phyloP scores from a whole-genome alignment of 2,888 invertebrate species.

The Cantharis flavilabris region DNA sequence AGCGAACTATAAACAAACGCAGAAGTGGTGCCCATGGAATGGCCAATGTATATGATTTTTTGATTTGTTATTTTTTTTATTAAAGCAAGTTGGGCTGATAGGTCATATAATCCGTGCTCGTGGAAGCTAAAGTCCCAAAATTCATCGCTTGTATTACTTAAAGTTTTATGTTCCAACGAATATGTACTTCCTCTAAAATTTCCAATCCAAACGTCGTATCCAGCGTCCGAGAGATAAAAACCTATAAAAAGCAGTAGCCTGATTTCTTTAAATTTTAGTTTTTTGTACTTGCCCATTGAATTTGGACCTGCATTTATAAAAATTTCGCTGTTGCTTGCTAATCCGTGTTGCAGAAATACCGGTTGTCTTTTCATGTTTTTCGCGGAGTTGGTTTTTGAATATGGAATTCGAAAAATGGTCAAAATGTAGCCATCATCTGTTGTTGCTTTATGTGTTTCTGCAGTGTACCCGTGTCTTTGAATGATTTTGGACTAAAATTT shows the following conservation, averaged over 20 bases:
- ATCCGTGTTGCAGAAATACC: constrained; percentile 51
- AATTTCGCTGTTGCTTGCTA: constrained; percentile 5
- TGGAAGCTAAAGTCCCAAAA: constrained; percentile 29
- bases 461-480: constrained; percentile 41
- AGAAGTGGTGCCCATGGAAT: constrained; percentile 81
- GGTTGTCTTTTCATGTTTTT: constrained; percentile 18
- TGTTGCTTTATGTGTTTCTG: constrained; percentile 45
- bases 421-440: constrained; percentile 47
- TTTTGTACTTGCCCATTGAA: constrained; percentile 24
- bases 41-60: constrained; percentile 72
- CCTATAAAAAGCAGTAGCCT: constrained; percentile 21
- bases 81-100: constrained; percentile 27
- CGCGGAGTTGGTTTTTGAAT: constrained; percentile 22
- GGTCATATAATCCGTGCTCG: constrained; percentile 34
- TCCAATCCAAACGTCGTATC: constrained; percentile 59
- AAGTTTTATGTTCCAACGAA: constrained; percentile 31
- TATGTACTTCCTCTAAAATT: constrained; percentile 43
- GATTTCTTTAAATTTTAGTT: background rate
- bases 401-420: constrained; percentile 45
- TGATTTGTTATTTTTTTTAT: constrained; percentile 29
- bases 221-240: constrained; percentile 54
- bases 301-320: constrained; percentile 21
- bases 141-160: background rate
- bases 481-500: constrained; percentile 47
- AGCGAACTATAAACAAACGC: constrained; percentile 69